Evolutionary conservation across 1,140 invertebrate species (phyloP).

Genomic region (Drosophila obscura): DNA sequence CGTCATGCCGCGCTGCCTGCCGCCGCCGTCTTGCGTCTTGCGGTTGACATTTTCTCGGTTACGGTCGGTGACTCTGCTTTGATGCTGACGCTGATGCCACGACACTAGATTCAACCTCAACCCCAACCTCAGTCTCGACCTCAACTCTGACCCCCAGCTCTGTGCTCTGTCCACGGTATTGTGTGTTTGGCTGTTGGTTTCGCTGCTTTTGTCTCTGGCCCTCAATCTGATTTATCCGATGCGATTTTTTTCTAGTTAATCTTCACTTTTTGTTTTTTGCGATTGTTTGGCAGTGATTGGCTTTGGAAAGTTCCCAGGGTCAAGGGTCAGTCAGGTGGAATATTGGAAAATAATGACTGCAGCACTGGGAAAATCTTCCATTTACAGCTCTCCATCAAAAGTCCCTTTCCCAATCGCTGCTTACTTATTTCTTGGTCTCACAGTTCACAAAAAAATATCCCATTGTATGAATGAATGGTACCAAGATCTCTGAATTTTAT

Average conservation of each 20-base stretch:
- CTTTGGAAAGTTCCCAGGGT: conserved; percentile 9
- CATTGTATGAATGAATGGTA: no score
- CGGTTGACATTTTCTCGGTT: conserved; percentile 72
- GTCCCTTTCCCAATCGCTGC: no score
- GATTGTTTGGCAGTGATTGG: background rate
- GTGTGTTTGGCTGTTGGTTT: conserved; percentile 22
- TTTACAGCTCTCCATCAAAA: background rate
- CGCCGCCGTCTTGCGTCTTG: conserved; percentile 64
- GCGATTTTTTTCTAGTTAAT: conserved; percentile 55
- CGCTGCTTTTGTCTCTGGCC: conserved; percentile 19
- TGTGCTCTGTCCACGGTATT: conserved; percentile 1
- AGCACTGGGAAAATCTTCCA: no score
- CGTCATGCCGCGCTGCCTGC: conserved; percentile 17
- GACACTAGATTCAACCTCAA: conserved; percentile 1
- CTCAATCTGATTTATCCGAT: conserved; percentile 59
- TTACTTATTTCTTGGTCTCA: no score
- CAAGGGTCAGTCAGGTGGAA: background rate
- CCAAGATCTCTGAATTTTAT: no score
- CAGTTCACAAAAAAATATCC: no score
- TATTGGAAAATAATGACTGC: background rate
- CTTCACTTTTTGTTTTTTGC: conserved; percentile 15
- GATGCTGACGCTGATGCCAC: conserved; percentile 39
- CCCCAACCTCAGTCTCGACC: conserved; percentile 11
- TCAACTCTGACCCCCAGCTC: conserved; percentile 28
- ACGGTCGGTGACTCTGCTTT: conserved; percentile 75